phyloP scores from a whole-genome alignment of 2,797 vertebrate species.

The Rhinophrynus dorsalis region DNA sequence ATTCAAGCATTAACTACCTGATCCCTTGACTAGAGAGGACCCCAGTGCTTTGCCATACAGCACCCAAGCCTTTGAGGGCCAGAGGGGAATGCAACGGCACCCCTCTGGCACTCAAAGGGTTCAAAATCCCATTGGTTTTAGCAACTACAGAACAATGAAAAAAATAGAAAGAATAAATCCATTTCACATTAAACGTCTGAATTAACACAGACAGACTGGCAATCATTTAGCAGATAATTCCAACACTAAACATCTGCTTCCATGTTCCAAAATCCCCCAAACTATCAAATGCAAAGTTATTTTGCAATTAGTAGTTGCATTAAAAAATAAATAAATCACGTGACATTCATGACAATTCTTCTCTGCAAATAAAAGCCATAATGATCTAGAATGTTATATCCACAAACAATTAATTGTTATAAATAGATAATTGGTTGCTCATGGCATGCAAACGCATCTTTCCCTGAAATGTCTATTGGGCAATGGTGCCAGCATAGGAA shows the following conservation, averaged over 20 bases:
- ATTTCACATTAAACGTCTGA: conserved; percentile 3
- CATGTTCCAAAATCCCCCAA: conserved; percentile 63
- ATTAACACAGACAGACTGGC: conserved; percentile 23
- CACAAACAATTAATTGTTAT: conserved; percentile 60
- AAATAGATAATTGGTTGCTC: conserved; percentile 60
- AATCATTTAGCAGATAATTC: conserved; percentile 46
- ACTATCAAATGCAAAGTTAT: conserved; percentile 66
- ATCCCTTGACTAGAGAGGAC: too few relatives aligned
- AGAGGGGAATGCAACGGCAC: too few relatives aligned
- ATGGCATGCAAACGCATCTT: conserved; percentile 59
- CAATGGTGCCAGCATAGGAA: background rate
- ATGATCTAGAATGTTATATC: conserved; percentile 45
- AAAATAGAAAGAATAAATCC: too few relatives aligned
- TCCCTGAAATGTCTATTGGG: conserved; percentile 11
- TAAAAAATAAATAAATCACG: conserved; percentile 47
- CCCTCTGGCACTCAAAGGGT: too few relatives aligned
- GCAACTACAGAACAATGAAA: too few relatives aligned
- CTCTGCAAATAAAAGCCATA: conserved; percentile 46
- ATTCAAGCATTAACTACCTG: too few relatives aligned
- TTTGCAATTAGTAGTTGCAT: conserved; percentile 52
- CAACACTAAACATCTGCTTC: conserved; percentile 63
- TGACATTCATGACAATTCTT: conserved; percentile 47
- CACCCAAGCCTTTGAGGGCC: too few relatives aligned
- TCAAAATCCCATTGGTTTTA: too few relatives aligned
- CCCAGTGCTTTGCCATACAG: too few relatives aligned